A percentile compares a stretch with the other conserved stretches of the same genome.
phyloP scores from a whole-genome alignment of 1,140 invertebrate species.

The Macrocentrus cingulum region DNA sequence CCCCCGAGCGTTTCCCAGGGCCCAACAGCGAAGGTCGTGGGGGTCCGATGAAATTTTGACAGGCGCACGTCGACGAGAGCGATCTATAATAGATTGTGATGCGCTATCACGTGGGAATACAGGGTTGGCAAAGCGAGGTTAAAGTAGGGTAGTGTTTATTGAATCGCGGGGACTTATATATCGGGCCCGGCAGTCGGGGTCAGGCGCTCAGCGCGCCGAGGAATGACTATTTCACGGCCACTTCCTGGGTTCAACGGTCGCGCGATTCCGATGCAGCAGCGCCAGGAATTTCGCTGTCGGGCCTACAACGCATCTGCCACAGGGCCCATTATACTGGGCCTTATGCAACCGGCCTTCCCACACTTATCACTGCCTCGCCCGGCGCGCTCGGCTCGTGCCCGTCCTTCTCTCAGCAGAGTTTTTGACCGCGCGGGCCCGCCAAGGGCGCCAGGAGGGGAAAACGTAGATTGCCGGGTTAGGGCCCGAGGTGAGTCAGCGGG shows the following conservation, averaged over 20 bases:
- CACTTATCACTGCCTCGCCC: slow-evolving; percentile 56
- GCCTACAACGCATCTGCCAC: slow-evolving; percentile 52
- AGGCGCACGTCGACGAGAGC: slow-evolving; percentile 50
- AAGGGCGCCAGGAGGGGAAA: slow-evolving; percentile 21
- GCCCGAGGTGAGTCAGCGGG: slow-evolving; percentile 51
- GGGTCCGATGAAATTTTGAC: slow-evolving; percentile 57
- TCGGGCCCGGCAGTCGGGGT: slow-evolving; percentile 29
- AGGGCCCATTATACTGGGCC: slow-evolving; percentile 58
- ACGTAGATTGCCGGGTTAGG: slow-evolving; percentile 27
- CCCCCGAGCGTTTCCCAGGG: slow-evolving; percentile 9
- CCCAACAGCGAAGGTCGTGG: slow-evolving; percentile 11
- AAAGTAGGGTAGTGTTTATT: slow-evolving; percentile 22
- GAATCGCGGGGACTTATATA: neutral
- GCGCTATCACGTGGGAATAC: slow-evolving; percentile 31
- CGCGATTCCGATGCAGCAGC: slow-evolving; percentile 49
- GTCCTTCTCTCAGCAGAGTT: too few species aligned
- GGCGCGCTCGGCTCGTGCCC: slow-evolving; percentile 21
- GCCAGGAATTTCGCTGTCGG: slow-evolving; percentile 17
- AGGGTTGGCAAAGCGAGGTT: neutral
- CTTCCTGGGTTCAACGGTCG: slow-evolving; percentile 56
- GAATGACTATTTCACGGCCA: slow-evolving; percentile 56
- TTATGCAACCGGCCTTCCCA: slow-evolving; percentile 59
- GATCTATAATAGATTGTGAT: slow-evolving; percentile 45
- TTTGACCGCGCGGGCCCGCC: too few species aligned
- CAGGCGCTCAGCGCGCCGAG: slow-evolving; percentile 55